Percentiles rank a stretch among this genome's conserved stretches.
Evolutionary conservation across 2,888 invertebrate species (phyloP).

Genomic region (Lacanobia wlatinum): DNA sequence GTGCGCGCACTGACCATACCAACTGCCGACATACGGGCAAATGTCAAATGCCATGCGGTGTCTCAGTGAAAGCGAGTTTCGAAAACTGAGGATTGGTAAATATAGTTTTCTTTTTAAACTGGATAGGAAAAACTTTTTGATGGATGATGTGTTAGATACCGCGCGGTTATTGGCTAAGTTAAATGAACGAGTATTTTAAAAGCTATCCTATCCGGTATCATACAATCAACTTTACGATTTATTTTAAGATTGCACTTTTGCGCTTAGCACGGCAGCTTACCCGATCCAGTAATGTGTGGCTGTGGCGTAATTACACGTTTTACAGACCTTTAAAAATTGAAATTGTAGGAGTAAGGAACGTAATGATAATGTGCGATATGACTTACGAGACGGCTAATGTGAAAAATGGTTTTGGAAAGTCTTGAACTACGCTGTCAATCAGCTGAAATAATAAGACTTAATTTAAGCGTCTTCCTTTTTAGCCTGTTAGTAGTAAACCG

Average conservation of each 20-base stretch:
- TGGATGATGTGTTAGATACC: no score
- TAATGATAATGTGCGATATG: conserved; percentile 47
- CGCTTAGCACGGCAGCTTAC: not conserved
- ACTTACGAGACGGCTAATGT: conserved; percentile 29
- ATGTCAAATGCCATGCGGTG: no score
- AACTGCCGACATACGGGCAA: no score
- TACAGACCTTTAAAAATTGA: conserved; percentile 32
- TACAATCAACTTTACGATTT: not conserved
- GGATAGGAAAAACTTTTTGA: no score
- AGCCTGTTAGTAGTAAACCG: not conserved
- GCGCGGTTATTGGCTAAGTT: no score
- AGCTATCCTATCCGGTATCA: no score
- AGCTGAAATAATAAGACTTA: conserved; percentile 1
- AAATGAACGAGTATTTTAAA: no score
- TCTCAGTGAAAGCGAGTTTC: no score
- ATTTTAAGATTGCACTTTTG: not conserved
- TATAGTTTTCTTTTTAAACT: no score
- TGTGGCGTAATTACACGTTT: conserved; percentile 33
- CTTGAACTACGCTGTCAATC: not conserved
- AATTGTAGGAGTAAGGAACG: conserved; percentile 40
- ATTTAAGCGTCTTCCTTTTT: not conserved
- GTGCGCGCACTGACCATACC: conserved; percentile 71
- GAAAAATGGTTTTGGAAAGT: conserved; percentile 32
- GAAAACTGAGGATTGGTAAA: no score
- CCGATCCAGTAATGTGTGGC: conserved; percentile 30